Base-by-base conservation (phyloP, 2,888 invertebrate species). In the Nomada ruficornis region DNA sequence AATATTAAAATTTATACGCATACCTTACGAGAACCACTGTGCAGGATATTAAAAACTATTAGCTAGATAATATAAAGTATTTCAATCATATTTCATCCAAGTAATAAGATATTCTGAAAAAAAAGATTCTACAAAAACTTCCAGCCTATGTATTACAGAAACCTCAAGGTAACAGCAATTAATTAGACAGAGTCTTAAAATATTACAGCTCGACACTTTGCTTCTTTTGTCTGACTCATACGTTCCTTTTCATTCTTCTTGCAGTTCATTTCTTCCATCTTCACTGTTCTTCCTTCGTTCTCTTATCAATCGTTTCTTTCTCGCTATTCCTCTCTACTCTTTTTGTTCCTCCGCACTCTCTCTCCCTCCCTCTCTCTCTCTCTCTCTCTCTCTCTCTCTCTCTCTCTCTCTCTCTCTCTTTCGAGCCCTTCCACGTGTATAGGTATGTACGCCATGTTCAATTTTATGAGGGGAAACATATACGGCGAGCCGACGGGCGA, bases 391-490 rank as follows among this genome's bases (percentile, higher is more conserved):
- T 77, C 36, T 29, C 29, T 54, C 60, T 63, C 71, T 29, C 82
- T 0, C 47, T 77, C 26, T 7, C 29, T 0, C 36, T 29, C 29
- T 54, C 60, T 63, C 71, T 29, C 82, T 15, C 47, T 77, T 77
- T 73, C 73, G 67, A 69, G 73, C 59, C 65, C 65, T 69, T 79
- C 62, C 59, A 71, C 63, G 74, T 79, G 85, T 86, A 86, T 86
- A 84, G 84, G 84, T 88, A 88, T 87, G 86, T 86, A 88, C 84
- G 87, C 86, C 87, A 87, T 83, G 91, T 89, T 92, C 87, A 92
- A 91, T 92, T 92, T 92, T 90, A 91, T 89, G 91, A 91, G 89
- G 90, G 89, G 83, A 89, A 91, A 89, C 88, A 89, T 90, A 89
- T 88, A 86, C 88, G 79, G 88, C 77, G 77, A 69, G 83, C 77